Percentiles rank a stretch among this genome's conserved stretches.
These are phyloP conservation scores for Sebastes minor DNA, from an alignment of 2,797 vertebrate genomes.

Conservation along the genomic window DNA sequence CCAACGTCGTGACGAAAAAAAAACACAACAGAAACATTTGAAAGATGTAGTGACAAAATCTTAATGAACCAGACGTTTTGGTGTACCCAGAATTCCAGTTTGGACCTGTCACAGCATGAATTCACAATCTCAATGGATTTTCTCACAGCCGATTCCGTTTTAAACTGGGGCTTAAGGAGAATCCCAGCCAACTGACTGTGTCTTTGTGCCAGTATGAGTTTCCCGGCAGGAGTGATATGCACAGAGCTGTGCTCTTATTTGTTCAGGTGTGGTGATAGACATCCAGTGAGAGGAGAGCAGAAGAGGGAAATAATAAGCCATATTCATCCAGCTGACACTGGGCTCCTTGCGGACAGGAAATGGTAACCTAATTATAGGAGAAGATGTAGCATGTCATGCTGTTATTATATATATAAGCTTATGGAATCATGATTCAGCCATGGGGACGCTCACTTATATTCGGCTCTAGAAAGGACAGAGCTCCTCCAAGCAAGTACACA, in stretches of 20 bases:
- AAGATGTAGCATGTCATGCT: constrained; percentile 41
- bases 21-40: neutral
- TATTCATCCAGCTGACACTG: constrained; percentile 56
- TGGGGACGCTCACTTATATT: constrained; percentile 29
- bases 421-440: constrained; percentile 40
- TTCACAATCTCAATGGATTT: constrained; percentile 10
- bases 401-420: constrained; percentile 31
- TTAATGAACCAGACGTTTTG: neutral
- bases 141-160: constrained; percentile 24
- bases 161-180: constrained; percentile 40
- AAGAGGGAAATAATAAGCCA: constrained; percentile 56
- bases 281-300: constrained; percentile 45
- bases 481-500: neutral
- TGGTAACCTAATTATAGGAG: constrained; percentile 61
- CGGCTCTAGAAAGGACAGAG: constrained; percentile 2
- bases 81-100: neutral
- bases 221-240: constrained; percentile 36
- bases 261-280: constrained; percentile 64
- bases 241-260: constrained; percentile 54
- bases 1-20: neutral
- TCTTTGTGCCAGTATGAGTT: constrained; percentile 34
- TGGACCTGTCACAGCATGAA: neutral
- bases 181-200: constrained; percentile 42
- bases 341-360: constrained; percentile 45
- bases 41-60: neutral